These are phyloP conservation scores for Drosophila seclusa DNA, from an alignment of 2,888 invertebrate genomes.

Conservation along the genomic window DNA sequence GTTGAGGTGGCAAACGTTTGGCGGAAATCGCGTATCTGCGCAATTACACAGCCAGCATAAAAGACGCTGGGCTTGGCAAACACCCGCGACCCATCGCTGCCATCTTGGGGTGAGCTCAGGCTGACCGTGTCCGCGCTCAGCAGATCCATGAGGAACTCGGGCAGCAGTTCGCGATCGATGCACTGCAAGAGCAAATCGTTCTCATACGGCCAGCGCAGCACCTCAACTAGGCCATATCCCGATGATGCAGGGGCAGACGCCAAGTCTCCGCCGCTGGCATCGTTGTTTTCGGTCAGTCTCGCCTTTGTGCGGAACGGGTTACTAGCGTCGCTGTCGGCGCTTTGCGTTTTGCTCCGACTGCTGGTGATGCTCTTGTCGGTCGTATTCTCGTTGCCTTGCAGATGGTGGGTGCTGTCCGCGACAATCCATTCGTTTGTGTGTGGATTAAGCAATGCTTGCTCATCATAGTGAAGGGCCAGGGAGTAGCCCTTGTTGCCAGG, in stretches of 20 bases:
- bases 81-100: constrained; percentile 76
- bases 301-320: constrained; percentile 38
- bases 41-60: constrained; percentile 96
- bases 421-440: constrained; percentile 75
- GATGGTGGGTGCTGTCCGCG: constrained; percentile 26
- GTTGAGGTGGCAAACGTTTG: constrained; percentile 91
- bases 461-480: constrained; percentile 84
- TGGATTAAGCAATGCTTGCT: constrained; percentile 82
- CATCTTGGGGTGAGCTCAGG: constrained; percentile 70
- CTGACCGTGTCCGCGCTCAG: constrained; percentile 90
- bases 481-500: constrained; percentile 97
- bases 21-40: constrained; percentile 95
- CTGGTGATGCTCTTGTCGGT: constrained; percentile 30
- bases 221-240: constrained; percentile 88
- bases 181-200: constrained; percentile 94
- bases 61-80: constrained; percentile 89
- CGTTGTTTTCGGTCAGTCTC: constrained; percentile 36
- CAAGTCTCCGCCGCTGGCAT: constrained; percentile 17
- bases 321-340: constrained; percentile 14
- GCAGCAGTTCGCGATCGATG: constrained; percentile 95
- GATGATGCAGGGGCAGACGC: constrained; percentile 31
- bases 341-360: constrained; percentile 53
- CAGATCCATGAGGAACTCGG: constrained; percentile 93
- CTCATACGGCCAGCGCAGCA: constrained; percentile 94
- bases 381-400: constrained; percentile 24